These are phyloP conservation scores for Acropora tenuis DNA, from an alignment of 64 coral and sea anemone genomes.

Conservation along the genomic window DNA sequence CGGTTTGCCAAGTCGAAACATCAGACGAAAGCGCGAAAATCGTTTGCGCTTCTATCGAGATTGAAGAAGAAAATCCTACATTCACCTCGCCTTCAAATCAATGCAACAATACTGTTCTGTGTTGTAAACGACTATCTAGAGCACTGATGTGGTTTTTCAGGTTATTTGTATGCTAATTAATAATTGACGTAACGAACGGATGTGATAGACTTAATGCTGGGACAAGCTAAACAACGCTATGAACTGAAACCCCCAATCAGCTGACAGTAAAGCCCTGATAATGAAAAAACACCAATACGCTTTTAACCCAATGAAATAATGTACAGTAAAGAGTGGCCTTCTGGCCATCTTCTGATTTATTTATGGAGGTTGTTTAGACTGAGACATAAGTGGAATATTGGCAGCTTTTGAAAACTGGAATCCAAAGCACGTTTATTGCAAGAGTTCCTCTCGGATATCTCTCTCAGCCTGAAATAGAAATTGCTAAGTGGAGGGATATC, in stretches of 20 bases:
- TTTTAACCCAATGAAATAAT: background rate
- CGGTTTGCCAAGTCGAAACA: no score
- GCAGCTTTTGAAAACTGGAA: no score
- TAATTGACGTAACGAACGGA: slow-evolving; percentile 16
- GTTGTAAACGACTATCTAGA: slow-evolving; percentile 1
- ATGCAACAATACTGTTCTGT: slow-evolving; percentile 16
- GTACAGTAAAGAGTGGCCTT: background rate
- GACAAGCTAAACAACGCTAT: background rate
- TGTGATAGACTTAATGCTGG: background rate
- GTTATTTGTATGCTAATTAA: slow-evolving; percentile 39
- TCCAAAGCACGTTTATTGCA: no score
- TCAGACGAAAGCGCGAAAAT: background rate
- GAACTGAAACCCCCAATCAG: background rate
- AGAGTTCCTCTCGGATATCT: no score
- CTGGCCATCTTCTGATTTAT: no score
- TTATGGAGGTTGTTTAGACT: no score
- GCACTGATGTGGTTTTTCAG: slow-evolving; percentile 15
- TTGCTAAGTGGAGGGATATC: no score
- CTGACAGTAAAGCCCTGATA: background rate
- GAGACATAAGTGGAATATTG: no score
- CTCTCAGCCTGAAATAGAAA: no score
- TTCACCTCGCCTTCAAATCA: background rate
- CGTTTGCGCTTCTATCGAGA: background rate
- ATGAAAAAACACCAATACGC: background rate
- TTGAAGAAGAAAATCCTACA: background rate